Percentiles rank a stretch among this genome's conserved stretches.
Conservation (phyloP, 1,140 invertebrate species). For the Zaprionus camerounensis region DNA sequence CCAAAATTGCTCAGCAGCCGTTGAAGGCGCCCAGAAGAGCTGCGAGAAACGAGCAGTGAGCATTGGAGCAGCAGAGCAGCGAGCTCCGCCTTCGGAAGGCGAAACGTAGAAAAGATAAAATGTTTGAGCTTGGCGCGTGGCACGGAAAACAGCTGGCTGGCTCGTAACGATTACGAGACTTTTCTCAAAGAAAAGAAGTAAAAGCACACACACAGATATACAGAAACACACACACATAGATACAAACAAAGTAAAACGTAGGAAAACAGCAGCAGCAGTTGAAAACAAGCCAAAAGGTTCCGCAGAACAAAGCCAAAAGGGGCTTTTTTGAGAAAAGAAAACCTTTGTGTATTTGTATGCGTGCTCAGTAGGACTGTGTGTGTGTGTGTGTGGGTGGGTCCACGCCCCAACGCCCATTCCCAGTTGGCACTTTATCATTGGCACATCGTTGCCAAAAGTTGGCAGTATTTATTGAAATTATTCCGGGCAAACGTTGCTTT, state of each 20-base stretch:
- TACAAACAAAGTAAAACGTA: slow-evolving; percentile 21
- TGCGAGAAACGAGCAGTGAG: neutral
- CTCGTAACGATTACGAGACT: slow-evolving; percentile 77
- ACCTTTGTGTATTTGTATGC: neutral
- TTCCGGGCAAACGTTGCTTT: slow-evolving; percentile 51
- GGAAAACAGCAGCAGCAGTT: slow-evolving; percentile 37
- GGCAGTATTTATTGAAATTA: slow-evolving; percentile 69
- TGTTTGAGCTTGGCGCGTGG: slow-evolving; percentile 66
- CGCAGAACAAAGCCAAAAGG: neutral
- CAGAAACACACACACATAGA: slow-evolving; percentile 25
- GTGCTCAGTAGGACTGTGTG: neutral
- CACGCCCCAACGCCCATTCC: slow-evolving; percentile 22
- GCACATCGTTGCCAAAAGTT: slow-evolving; percentile 77
- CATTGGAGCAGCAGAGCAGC: neutral
- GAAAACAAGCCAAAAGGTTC: slow-evolving; percentile 5
- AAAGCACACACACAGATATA: slow-evolving; percentile 4
- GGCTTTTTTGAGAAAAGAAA: neutral
- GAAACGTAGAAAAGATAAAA: slow-evolving; percentile 46
- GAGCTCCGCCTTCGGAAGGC: neutral
- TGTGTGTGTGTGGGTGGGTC: slow-evolving; percentile 14
- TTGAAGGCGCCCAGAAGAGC: slow-evolving; percentile 22
- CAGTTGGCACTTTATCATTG: slow-evolving; percentile 69
- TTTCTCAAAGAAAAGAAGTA: slow-evolving; percentile 46
- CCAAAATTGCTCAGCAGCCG: slow-evolving; percentile 69
- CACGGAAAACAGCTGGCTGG: slow-evolving; percentile 72